A percentile compares a stretch with the other conserved stretches of the same genome.
Conservation (phyloP, 2,113 vertebrate genomes). For the Peucedramus taeniatus region DNA sequence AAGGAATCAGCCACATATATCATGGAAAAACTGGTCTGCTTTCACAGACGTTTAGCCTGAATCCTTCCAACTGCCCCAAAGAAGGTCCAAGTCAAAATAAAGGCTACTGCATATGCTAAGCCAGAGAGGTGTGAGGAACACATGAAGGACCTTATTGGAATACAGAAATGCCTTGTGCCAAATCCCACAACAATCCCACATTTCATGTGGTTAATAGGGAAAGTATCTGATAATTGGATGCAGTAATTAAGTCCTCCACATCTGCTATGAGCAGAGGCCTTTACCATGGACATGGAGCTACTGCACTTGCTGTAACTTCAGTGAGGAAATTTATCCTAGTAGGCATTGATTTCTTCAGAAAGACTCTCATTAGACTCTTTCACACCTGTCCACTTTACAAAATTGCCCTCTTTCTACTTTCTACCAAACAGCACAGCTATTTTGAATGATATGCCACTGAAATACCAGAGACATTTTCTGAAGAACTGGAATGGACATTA, state of each 20-base stretch:
- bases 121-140: not conserved
- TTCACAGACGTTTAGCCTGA: not conserved
- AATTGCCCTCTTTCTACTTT: not conserved
- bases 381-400: not conserved
- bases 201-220: not conserved
- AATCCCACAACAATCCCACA: not conserved
- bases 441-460: not conserved
- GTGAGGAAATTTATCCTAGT: not conserved
- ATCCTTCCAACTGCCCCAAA: not conserved
- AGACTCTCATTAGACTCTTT: not conserved
- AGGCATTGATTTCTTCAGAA: not conserved
- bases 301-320: not conserved
- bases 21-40: not conserved
- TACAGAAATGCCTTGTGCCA: not conserved
- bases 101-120: not conserved
- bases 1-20: not conserved
- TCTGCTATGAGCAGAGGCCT: not conserved
- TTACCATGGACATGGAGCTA: accelerated
- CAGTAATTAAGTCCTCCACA: not conserved
- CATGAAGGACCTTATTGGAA: not conserved
- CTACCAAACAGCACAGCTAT: not conserved
- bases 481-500: not conserved
- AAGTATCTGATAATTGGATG: not conserved
- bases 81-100: not conserved
- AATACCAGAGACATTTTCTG: not conserved